Conservation (phyloP, 2,888 invertebrate genomes). For the Eustalomyia histrio region DNA sequence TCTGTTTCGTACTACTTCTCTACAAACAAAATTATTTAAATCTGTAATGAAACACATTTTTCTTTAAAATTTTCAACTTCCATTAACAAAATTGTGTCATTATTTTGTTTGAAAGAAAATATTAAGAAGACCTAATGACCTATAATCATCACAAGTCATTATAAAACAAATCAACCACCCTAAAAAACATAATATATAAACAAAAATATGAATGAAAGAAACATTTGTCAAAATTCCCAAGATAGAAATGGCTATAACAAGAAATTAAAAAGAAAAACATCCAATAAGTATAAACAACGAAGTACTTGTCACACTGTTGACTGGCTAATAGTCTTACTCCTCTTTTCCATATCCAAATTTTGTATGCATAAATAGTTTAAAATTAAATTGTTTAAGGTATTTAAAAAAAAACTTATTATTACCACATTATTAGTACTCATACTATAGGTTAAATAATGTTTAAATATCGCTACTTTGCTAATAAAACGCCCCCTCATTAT, state of each 20-base stretch:
- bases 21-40: too few relatives aligned
- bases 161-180: conserved; percentile 26
- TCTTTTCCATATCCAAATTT: conserved; percentile 16
- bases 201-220: conserved; percentile 24
- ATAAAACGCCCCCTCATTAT: conserved; percentile 76
- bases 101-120: conserved; percentile 7
- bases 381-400: not conserved
- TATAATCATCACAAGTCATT: conserved; percentile 29
- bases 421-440: conserved; percentile 14
- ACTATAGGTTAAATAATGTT: conserved; percentile 71
- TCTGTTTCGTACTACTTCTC: too few relatives aligned
- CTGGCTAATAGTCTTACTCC: conserved; percentile 9
- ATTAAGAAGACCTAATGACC: conserved; percentile 49
- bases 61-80: too few relatives aligned
- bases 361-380: not conserved
- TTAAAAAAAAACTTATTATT: not conserved
- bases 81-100: conserved; percentile 17
- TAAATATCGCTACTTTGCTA: conserved; percentile 74
- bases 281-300: not conserved
- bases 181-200: not conserved
- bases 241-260: not conserved
- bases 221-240: conserved; percentile 71
- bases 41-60: too few relatives aligned
- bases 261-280: conserved; percentile 17
- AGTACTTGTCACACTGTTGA: too few relatives aligned